Evolutionary conservation across 2,113 vertebrate species (phyloP), one percentile per base, ranked within the genome.

Genomic region (Alectura lathami): DNA sequence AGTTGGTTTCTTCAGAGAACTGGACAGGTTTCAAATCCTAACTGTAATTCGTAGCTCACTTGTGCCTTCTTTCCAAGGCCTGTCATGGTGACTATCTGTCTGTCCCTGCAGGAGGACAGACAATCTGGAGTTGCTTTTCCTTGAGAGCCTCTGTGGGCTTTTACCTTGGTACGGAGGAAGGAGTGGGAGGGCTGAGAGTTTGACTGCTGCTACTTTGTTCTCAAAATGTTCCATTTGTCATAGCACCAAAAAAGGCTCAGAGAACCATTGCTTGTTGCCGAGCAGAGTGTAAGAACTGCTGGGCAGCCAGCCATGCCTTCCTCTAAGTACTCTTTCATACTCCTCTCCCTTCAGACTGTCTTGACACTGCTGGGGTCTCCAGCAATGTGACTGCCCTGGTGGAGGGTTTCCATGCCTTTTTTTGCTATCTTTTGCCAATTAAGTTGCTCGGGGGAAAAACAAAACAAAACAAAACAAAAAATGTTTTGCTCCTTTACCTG

Each of bases 1-100:
- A 73, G 29, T 30, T 4, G 57, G 7, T 90, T 94, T 78, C 57
- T 83, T 85, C 54, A 83, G 68, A 74, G 57, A 85, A 15, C 18
- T 79, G 40, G 27, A 60, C 27, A 57, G 13, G 17, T 91, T 86
- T 91, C 48, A 56, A 48, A 26, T 66, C 17, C 26, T 67, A 26
- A 6, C 32, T 36, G 21, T 38, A 94, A 56, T 47, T 66, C 29
- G 62, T 64, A 17, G 3, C 40, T 87, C 6, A 1, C 59, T 86
- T 84, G 43, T 54, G 84, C 7, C 36, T 86, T 86, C 63, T 75
- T 86, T 76, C 66, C 40, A 79, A 68, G 43, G 15, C 36, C 29
- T 83, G 5, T 82, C 83, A 34, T 4, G 67, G 42, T 2, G 2
- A 23, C 60, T 76, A 36, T 48, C 29, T 78, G 45, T 9, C 51